Evolutionary conservation across 1,140 invertebrate species (phyloP).

Genomic region (Myzus persicae): DNA sequence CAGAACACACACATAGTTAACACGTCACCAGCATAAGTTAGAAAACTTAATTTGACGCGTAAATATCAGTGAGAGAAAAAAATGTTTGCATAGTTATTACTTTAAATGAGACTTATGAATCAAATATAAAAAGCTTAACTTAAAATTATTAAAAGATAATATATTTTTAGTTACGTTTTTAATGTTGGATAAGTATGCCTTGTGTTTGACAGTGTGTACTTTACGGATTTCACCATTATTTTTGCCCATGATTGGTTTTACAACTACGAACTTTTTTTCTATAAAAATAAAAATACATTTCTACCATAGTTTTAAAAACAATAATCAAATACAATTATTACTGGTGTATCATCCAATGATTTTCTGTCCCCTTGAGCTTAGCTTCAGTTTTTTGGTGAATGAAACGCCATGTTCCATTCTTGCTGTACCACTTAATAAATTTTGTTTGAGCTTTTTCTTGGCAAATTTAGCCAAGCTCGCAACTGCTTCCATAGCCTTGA

Average conservation of each 20-base stretch:
- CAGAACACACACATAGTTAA: neutral
- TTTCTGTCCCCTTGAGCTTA: constrained; percentile 43
- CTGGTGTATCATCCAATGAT: neutral
- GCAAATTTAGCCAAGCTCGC: constrained; percentile 38
- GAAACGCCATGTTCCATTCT: constrained; percentile 51
- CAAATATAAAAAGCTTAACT: neutral
- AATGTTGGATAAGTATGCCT: constrained; percentile 82
- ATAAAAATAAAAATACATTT: neutral
- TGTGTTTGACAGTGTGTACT: constrained; percentile 81
- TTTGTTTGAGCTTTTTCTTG: constrained; percentile 34
- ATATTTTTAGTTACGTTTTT: constrained; percentile 68
- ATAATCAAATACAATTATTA: neutral
- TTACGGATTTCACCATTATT: constrained; percentile 92
- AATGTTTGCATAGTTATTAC: neutral
- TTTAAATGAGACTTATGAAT: too few species aligned
- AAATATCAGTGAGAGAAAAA: neutral
- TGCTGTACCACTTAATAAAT: constrained; percentile 42
- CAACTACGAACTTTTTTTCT: constrained; percentile 74
- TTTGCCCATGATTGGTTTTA: constrained; percentile 91
- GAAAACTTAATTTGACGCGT: too few species aligned
- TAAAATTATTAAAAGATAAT: neutral
- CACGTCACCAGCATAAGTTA: neutral
- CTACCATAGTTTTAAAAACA: neutral
- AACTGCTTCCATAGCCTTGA: neutral
- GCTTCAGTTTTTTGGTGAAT: constrained; percentile 10